Conservation (phyloP, 2,113 vertebrate genomes). For the Columba janthina region DNA sequence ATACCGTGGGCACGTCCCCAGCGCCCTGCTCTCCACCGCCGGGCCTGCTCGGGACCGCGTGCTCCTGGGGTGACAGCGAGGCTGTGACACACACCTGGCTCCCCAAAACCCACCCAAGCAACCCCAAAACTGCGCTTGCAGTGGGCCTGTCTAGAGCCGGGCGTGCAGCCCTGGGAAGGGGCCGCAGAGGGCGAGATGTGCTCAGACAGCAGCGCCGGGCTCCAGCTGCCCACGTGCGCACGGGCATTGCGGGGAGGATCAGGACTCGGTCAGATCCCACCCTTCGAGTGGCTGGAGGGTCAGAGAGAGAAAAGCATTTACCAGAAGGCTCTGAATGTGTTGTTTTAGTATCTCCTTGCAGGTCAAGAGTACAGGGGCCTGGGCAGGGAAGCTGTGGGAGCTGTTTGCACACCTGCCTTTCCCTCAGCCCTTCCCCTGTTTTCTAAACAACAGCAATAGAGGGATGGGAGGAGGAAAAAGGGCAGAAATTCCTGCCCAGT, state of each 20-base stretch:
- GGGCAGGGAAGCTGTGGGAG: neutral
- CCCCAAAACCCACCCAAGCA: neutral
- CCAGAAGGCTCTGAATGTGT: neutral
- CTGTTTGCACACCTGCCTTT: conserved; percentile 42
- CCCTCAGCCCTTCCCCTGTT: neutral
- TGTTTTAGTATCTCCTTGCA: neutral
- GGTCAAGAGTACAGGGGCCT: neutral
- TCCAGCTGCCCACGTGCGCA: accelerated
- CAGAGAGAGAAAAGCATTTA: neutral
- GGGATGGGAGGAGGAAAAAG: neutral
- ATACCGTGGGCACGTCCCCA: neutral
- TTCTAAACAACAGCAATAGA: neutral
- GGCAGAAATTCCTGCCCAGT: neutral
- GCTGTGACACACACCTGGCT: neutral
- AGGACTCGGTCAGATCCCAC: neutral
- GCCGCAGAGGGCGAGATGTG: neutral
- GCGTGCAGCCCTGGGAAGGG: neutral
- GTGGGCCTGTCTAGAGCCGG: no score
- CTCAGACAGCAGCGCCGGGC: accelerated
- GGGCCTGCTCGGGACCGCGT: accelerated
- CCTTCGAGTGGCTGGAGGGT: neutral
- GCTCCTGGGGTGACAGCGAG: accelerated
- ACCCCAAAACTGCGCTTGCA: neutral
- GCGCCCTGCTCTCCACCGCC: accelerated
- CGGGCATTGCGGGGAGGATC: neutral